These are phyloP conservation scores for Thyatira batis DNA, from an alignment of 2,888 invertebrate genomes.

Conservation along the genomic window DNA sequence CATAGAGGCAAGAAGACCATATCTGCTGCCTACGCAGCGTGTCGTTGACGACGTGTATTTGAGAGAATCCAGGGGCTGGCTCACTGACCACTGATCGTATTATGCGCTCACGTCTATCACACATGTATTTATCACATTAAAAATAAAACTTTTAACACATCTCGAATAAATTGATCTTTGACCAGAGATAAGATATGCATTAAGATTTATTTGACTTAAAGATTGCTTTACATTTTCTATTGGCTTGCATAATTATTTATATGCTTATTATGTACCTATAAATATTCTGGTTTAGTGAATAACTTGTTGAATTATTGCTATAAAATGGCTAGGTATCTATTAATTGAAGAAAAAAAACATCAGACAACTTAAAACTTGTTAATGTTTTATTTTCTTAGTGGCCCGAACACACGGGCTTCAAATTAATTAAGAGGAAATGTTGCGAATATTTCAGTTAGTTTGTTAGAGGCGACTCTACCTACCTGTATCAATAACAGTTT, in stretches of 20 bases:
- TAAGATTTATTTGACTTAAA: too few species aligned
- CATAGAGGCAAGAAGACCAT: too few species aligned
- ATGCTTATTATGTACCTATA: too few species aligned
- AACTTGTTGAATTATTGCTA: too few species aligned
- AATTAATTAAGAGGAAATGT: neutral
- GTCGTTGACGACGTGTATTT: too few species aligned
- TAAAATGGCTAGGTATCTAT: too few species aligned
- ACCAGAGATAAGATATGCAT: too few species aligned
- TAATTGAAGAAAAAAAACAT: too few species aligned
- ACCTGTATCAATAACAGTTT: slow-evolving; percentile 32
- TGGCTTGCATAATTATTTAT: too few species aligned
- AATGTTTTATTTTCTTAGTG: neutral
- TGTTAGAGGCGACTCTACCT: neutral
- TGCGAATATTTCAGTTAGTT: neutral
- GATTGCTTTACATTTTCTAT: too few species aligned
- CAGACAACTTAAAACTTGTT: neutral
- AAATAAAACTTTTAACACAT: neutral
- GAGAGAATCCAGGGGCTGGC: neutral
- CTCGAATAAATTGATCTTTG: neutral
- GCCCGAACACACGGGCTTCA: neutral
- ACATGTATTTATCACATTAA: neutral
- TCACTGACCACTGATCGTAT: neutral
- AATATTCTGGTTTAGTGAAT: too few species aligned
- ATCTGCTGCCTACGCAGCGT: too few species aligned
- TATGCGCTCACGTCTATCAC: neutral